These are phyloP conservation scores for Danionella dracula DNA, from an alignment of 2,797 vertebrate species.

Conservation along the genomic window DNA sequence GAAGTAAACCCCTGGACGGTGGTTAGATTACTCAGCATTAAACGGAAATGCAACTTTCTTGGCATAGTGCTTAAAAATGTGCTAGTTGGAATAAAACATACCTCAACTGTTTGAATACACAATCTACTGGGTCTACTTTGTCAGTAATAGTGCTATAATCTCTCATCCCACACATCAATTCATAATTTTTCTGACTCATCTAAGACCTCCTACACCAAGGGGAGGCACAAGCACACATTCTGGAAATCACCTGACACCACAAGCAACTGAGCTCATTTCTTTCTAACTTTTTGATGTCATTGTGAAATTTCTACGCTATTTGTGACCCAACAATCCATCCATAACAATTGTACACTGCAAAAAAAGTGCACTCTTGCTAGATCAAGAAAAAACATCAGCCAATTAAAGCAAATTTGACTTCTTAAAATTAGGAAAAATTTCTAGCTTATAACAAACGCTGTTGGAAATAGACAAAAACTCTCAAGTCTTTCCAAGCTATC, in stretches of 20 bases:
- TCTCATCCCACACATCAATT: neutral
- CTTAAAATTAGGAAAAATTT: too few relatives aligned
- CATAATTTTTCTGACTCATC: neutral
- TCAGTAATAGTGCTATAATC: neutral
- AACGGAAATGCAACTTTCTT: neutral
- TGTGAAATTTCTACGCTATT: too few relatives aligned
- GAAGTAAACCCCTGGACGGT: neutral
- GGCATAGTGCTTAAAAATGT: neutral
- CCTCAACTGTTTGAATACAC: neutral
- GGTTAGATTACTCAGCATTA: constrained; percentile 8
- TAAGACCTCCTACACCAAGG: constrained; percentile 16
- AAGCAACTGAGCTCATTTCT: too few relatives aligned
- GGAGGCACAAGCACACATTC: constrained; percentile 21
- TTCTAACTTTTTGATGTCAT: too few relatives aligned
- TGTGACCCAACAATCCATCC: too few relatives aligned
- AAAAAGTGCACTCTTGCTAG: too few relatives aligned
- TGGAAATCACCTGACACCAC: constrained; percentile 23
- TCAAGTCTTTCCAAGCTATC: too few relatives aligned
- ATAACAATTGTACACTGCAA: too few relatives aligned
- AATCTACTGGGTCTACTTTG: neutral
- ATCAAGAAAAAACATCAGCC: too few relatives aligned
- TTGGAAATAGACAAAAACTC: too few relatives aligned
- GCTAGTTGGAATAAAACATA: neutral
- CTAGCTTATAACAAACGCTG: too few relatives aligned
- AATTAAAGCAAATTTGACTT: too few relatives aligned